Evolutionary conservation across 2,888 invertebrate species (phyloP), one percentile per base, ranked within the genome.

Genomic region (Erebia ligea): DNA sequence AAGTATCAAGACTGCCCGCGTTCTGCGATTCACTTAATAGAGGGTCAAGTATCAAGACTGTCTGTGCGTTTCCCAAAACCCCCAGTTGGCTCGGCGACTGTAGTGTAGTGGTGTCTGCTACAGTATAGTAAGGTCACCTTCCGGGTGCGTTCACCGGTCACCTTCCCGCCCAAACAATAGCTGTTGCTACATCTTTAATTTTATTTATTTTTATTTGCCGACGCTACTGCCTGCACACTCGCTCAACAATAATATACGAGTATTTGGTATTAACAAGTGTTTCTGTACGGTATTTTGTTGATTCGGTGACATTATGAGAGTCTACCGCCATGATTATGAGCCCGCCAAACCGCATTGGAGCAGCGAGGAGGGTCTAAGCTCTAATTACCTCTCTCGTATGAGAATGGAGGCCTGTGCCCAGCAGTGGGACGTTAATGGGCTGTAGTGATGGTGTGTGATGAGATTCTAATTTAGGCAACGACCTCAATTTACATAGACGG

Each of bases 41-140:
- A 45, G 42, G 61, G 19, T 45, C 42, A 40, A 50, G 64, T 57
- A 52, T 56, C 56, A 65, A 48, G 59, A 50, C 17, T 42, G 64
- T 50, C 25, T 21, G 56, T 3, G 57, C 21, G 66, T 67, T 78
- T 84, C 82, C 84, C 86, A 80, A 86, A 57, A 85, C 83, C 84
- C 82, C 84, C 80, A 77, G 82, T 80, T 81, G 61, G 34, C 81
- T 80, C 80, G 61, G 34, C 81, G 80, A 78, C 74, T 73, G 78
- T 10, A 34, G 34, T 73, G 78, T 10, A 34, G 34, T 17, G 56
- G 56, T 25, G 25, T 21, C 19, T 17, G 56, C 78, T n/a, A n/a
- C n/a, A n/a, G n/a, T n/a, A n/a, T 80, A 83, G 34, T 34, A 34
- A 87, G 91, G 91, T 91, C 83, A 92, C 92, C 89, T 91, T 90